Conservation (phyloP, 2,113 vertebrate genomes). For the Megaceryle torquata region DNA sequence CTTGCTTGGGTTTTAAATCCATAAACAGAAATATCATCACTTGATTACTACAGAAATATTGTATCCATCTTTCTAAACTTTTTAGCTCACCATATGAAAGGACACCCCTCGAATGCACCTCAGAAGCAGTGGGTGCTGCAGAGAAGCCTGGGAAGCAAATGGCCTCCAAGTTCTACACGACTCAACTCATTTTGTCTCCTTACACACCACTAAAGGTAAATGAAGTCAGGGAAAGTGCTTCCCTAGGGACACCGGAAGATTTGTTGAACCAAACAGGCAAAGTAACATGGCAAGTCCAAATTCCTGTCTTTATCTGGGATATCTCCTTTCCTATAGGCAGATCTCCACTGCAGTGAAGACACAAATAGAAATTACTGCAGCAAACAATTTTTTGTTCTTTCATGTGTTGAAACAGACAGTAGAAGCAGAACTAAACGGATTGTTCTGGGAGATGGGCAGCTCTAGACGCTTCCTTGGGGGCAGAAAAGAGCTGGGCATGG, state of each 20-base stretch:
- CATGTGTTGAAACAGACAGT: not conserved
- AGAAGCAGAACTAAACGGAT: not conserved
- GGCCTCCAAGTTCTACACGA: not conserved
- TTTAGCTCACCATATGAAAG: fast-evolving
- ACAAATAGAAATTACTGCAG: not conserved
- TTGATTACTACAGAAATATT: not conserved
- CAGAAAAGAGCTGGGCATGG: not conserved
- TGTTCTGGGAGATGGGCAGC: not conserved
- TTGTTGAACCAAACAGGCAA: not conserved
- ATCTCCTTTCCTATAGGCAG: not conserved
- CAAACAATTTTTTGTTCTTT: not conserved
- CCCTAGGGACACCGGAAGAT: not conserved
- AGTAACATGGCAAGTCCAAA: not conserved
- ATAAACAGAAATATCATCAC: not conserved
- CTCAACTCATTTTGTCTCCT: not conserved
- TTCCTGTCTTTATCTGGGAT: not conserved
- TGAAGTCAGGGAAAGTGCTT: not conserved
- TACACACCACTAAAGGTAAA: fast-evolving
- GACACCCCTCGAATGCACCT: not conserved
- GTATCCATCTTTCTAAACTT: not conserved
- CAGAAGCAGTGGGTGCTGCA: not conserved
- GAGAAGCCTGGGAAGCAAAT: not conserved
- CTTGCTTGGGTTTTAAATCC: not conserved
- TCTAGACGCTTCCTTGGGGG: not conserved
- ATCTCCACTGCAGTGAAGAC: not conserved